phyloP scores from a whole-genome alignment of 2,797 vertebrate species.

The Halcyon chelicuti region DNA sequence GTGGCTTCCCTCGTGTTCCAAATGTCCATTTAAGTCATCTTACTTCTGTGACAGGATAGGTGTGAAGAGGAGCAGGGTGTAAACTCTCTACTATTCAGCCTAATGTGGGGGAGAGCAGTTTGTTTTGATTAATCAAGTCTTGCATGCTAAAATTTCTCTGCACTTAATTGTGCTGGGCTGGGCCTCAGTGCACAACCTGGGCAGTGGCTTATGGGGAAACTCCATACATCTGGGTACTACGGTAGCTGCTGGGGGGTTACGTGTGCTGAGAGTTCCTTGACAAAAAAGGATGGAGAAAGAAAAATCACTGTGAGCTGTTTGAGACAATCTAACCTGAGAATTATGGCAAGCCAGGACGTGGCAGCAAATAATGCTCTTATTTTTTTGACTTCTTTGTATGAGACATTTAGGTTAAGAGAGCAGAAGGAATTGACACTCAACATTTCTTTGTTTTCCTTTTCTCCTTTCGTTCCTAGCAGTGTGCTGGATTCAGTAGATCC shows the following conservation, averaged over 20 bases:
- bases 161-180: neutral
- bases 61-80: neutral
- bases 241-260: neutral
- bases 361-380: neutral
- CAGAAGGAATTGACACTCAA: neutral
- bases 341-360: neutral
- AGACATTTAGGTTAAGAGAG: neutral
- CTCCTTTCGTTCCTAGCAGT: neutral
- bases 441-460: neutral
- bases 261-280: neutral
- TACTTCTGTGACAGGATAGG: neutral
- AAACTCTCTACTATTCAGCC: neutral
- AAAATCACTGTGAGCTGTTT: conserved; percentile 4
- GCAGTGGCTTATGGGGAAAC: neutral
- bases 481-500: neutral
- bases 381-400: neutral
- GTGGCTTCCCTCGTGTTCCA: neutral
- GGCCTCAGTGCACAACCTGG: neutral
- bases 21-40: neutral
- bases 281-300: neutral
- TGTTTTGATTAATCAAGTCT: neutral
- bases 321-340: conserved; percentile 3
- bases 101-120: neutral
- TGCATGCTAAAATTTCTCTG: neutral
- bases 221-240: neutral